Conservation (phyloP, 2,797 vertebrate species). For the Macrochelys suwanniensis region DNA sequence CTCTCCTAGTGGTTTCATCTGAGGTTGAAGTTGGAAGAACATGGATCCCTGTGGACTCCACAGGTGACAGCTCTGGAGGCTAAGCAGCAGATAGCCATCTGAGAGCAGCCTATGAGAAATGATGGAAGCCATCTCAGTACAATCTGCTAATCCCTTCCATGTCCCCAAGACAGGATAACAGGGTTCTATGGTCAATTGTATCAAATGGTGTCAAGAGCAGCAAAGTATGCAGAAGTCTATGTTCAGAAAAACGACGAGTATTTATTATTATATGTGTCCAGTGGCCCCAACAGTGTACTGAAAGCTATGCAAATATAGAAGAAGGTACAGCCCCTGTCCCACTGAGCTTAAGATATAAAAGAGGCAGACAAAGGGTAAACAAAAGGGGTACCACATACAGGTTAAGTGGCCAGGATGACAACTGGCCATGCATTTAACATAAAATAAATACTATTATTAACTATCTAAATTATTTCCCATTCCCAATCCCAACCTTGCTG, state of each 20-base stretch:
- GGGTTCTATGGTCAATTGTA: constrained; percentile 1
- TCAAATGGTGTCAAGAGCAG: constrained; percentile 37
- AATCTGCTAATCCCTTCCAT: background rate
- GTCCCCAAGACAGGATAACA: background rate
- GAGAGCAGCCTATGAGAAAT: background rate
- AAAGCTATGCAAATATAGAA: background rate
- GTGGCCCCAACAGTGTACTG: background rate
- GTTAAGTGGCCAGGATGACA: background rate
- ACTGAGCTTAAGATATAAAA: background rate
- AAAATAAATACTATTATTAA: background rate
- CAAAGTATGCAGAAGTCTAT: background rate
- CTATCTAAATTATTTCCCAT: background rate
- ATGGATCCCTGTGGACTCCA: background rate
- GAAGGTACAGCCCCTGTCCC: background rate
- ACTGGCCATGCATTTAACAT: background rate
- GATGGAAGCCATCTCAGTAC: rapidly evolving
- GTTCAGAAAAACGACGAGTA: constrained; percentile 28
- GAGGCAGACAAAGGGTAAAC: background rate
- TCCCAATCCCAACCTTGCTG: constrained; percentile 39
- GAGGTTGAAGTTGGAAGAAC: background rate
- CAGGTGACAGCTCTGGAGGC: background rate
- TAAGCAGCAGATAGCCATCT: background rate
- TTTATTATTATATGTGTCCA: constrained; percentile 43
- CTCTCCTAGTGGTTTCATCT: background rate
- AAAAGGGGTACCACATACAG: background rate